Evolutionary conservation across 2,113 vertebrate genomes (phyloP).

Genomic region (Psettodes erumei): DNA sequence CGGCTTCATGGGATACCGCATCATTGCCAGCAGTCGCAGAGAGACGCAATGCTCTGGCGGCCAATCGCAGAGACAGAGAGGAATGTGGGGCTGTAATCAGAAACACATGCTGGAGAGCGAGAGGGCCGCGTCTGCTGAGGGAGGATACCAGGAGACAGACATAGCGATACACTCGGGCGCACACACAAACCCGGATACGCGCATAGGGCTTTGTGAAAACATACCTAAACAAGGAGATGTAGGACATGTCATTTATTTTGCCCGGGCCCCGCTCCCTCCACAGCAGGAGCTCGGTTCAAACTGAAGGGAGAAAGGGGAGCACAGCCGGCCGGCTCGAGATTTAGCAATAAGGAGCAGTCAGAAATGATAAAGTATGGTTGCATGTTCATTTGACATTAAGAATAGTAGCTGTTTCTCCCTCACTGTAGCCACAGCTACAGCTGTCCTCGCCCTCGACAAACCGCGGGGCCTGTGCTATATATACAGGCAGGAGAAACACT

Average conservation of each 20-base stretch:
- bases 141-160: constrained; percentile 69
- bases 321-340: constrained; percentile 34
- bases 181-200: constrained; percentile 29
- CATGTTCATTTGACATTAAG: constrained; percentile 71
- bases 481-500: constrained; percentile 49
- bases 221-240: constrained; percentile 65
- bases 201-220: constrained; percentile 71
- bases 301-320: constrained; percentile 33
- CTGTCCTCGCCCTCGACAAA: constrained; percentile 53
- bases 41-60: constrained; percentile 57
- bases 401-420: constrained; percentile 67
- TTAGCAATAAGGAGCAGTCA: constrained; percentile 71
- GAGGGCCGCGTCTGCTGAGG: constrained; percentile 54
- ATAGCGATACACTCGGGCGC: constrained; percentile 48
- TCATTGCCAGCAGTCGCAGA: constrained; percentile 31
- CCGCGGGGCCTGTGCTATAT: constrained; percentile 56
- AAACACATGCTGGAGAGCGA: constrained; percentile 75
- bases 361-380: constrained; percentile 64
- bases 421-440: constrained; percentile 55
- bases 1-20: constrained; percentile 62
- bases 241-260: constrained; percentile 69
- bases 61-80: constrained; percentile 43
- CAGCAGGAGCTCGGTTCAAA: constrained; percentile 52
- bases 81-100: constrained; percentile 72
- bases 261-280: constrained; percentile 34